A percentile compares a stretch with the other conserved stretches of the same genome.
phyloP scores from a whole-genome alignment of 2,888 invertebrate species.

The Campoplex nolae region DNA sequence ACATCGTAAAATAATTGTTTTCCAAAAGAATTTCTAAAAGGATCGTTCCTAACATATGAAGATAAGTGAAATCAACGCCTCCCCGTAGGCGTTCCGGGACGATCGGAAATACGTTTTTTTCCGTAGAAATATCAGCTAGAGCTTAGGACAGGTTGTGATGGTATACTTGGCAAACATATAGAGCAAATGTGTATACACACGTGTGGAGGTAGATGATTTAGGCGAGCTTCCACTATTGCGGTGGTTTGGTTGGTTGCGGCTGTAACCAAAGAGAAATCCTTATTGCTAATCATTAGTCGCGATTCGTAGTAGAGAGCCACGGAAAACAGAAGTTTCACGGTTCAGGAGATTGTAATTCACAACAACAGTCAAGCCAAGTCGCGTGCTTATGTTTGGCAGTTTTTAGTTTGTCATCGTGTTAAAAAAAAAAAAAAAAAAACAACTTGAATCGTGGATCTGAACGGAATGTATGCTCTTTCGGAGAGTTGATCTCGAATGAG shows the following conservation, averaged over 20 bases:
- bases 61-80: no score
- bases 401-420: neutral
- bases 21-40: no score
- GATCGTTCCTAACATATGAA: no score
- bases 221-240: neutral
- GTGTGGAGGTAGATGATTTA: neutral
- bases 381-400: neutral
- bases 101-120: no score
- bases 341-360: neutral
- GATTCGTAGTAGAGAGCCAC: neutral
- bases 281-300: constrained; percentile 1
- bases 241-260: neutral
- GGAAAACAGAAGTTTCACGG: neutral
- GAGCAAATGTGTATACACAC: neutral
- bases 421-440: neutral
- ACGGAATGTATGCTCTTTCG: neutral
- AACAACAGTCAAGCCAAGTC: neutral
- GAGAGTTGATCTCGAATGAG: neutral
- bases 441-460: neutral
- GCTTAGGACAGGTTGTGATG: no score
- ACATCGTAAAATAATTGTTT: no score
- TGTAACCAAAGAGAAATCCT: constrained; percentile 5
- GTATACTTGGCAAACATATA: neutral
- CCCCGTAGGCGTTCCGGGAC: no score
- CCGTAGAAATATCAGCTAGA: no score